Evolutionary conservation across 2,888 invertebrate genomes (phyloP).

Genomic region (Pandemis heparana): DNA sequence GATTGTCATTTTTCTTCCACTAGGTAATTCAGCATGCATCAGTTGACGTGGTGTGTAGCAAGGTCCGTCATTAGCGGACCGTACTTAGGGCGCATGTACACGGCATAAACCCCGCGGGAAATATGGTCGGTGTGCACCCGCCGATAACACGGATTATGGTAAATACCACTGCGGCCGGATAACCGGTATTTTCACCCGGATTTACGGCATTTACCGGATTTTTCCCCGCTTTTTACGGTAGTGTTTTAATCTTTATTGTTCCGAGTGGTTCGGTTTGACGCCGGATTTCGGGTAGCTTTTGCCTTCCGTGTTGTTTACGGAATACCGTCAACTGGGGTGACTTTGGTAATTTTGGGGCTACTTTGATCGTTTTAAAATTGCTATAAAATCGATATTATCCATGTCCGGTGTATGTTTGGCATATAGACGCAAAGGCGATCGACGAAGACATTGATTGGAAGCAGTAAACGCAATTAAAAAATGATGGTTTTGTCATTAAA

Average conservation of each 20-base stretch:
- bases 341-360: no score
- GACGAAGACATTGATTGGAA: no score
- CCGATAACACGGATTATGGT: constrained; percentile 42
- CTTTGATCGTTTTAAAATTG: no score
- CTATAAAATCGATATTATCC: no score
- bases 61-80: neutral
- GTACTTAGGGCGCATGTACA: constrained; percentile 6
- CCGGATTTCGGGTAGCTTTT: constrained; percentile 26
- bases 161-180: constrained; percentile 32
- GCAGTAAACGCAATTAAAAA: no score
- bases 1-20: neutral
- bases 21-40: neutral
- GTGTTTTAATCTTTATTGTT: constrained; percentile 43
- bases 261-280: constrained; percentile 25
- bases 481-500: no score
- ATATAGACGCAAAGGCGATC: no score
- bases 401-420: no score
- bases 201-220: constrained; percentile 39
- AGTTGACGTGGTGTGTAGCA: neutral
- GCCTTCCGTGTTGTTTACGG: constrained; percentile 11
- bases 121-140: constrained; percentile 16
- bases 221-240: constrained; percentile 39
- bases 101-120: constrained; percentile 12
- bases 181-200: constrained; percentile 38
- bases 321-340: no score